These are phyloP conservation scores for Heliconius congener DNA, from an alignment of 1,140 invertebrate genomes.

Conservation along the genomic window DNA sequence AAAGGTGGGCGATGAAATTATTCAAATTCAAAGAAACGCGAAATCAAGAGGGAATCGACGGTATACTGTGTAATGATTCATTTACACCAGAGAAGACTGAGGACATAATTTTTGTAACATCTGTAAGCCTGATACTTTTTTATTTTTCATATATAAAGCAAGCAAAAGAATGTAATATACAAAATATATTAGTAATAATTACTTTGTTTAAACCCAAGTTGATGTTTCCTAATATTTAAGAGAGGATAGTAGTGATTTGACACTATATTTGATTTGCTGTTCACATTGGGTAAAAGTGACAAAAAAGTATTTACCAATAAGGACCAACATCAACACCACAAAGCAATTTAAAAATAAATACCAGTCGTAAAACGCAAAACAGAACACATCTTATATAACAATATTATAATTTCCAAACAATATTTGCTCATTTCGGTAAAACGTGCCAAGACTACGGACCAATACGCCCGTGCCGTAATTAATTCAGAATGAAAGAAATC, in stretches of 20 bases:
- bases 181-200: no score
- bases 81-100: constrained; percentile 41
- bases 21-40: constrained; percentile 53
- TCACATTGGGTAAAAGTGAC: background rate
- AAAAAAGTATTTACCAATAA: background rate
- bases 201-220: no score
- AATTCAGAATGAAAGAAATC: constrained; percentile 40
- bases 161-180: background rate
- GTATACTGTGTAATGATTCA: constrained; percentile 45
- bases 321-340: background rate
- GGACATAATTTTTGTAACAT: constrained; percentile 29
- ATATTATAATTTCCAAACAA: constrained; percentile 6
- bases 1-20: constrained; percentile 48
- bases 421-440: constrained; percentile 29
- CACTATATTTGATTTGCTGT: background rate
- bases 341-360: background rate
- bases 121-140: background rate
- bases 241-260: no score
- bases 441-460: constrained; percentile 28
- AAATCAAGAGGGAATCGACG: constrained; percentile 46
- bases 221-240: no score
- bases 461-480: constrained; percentile 31
- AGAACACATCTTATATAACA: background rate
- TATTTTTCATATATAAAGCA: background rate
- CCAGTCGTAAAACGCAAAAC: background rate